These are phyloP conservation scores for Dicentrarchus labrax DNA, from an alignment of 2,113 vertebrate species.

Conservation along the genomic window DNA sequence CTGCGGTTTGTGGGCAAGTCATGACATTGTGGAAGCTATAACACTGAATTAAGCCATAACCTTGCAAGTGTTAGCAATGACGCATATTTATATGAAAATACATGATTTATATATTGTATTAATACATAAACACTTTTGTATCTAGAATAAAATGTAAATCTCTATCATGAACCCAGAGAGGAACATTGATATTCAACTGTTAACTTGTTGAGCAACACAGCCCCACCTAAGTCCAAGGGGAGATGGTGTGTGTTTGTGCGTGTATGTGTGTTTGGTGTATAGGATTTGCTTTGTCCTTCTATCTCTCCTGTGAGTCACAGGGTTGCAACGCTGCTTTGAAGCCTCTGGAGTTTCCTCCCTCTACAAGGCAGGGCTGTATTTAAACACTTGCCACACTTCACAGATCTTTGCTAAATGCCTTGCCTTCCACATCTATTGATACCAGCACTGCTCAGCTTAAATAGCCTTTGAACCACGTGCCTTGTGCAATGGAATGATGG, in stretches of 20 bases:
- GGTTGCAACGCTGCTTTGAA: slow-evolving; percentile 70
- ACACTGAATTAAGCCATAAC: background rate
- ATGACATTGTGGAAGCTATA: slow-evolving; percentile 14
- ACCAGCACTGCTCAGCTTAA: slow-evolving; percentile 10
- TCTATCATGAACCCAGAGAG: slow-evolving; percentile 7
- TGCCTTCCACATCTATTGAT: slow-evolving; percentile 28
- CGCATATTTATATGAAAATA: background rate
- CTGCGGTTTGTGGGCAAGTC: background rate
- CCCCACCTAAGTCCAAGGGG: slow-evolving; percentile 42
- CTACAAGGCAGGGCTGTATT: slow-evolving; percentile 61
- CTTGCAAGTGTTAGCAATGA: background rate
- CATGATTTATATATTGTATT: slow-evolving; percentile 15
- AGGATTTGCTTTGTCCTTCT: slow-evolving; percentile 56
- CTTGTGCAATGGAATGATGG: background rate
- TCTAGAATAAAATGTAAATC: background rate
- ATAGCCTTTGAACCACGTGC: slow-evolving; percentile 1
- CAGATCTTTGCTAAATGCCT: slow-evolving; percentile 43
- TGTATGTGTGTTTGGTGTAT: slow-evolving; percentile 31
- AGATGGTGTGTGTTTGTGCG: slow-evolving; percentile 32
- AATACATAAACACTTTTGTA: background rate
- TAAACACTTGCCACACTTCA: slow-evolving; percentile 65
- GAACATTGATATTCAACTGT: slow-evolving; percentile 15
- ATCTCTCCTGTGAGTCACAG: slow-evolving; percentile 71
- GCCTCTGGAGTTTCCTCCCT: slow-evolving; percentile 66
- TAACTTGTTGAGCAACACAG: slow-evolving; percentile 54